A percentile compares a stretch with the other conserved stretches of the same genome.
Evolutionary conservation across 1,140 invertebrate species (phyloP).

Genomic region (Carcinoscorpius rotundicauda): DNA sequence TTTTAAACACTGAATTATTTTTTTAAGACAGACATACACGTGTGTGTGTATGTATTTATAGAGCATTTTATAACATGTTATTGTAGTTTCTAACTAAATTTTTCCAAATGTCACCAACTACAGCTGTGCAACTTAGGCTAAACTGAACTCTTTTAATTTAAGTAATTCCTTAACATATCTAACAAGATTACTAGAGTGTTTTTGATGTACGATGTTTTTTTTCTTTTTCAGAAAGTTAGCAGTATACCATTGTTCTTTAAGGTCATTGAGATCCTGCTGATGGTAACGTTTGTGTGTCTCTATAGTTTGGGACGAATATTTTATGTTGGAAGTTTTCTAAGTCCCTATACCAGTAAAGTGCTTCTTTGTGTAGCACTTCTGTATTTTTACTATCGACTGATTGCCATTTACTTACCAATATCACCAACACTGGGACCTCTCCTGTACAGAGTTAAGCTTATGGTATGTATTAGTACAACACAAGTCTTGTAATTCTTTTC

Average conservation of each 20-base stretch:
- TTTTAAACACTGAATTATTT: no score
- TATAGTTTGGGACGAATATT: constrained; percentile 21
- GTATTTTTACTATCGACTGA: constrained; percentile 35
- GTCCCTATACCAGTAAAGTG: constrained; percentile 23
- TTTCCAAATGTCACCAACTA: no score
- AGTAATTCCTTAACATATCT: no score
- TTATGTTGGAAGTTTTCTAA: constrained; percentile 17
- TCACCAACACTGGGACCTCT: constrained; percentile 35
- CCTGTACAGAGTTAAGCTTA: constrained; percentile 32
- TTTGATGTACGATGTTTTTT: no score
- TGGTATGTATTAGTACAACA: constrained; percentile 27
- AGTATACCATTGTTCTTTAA: constrained; percentile 23
- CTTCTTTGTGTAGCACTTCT: constrained; percentile 27
- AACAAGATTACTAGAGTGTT: no score
- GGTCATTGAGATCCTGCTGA: constrained; percentile 21
- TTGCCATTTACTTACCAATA: constrained; percentile 34
- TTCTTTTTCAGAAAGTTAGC: background rate
- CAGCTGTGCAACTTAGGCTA: no score
- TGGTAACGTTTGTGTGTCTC: constrained; percentile 19
- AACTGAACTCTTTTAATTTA: no score
- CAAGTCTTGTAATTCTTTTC: no score
- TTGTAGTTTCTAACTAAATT: no score
- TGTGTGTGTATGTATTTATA: no score
- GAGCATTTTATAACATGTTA: no score
- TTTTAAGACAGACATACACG: no score